A percentile compares a stretch with the other conserved stretches of the same genome.
Conservation (phyloP, 2,113 vertebrate genomes). For the Etia nguti region DNA sequence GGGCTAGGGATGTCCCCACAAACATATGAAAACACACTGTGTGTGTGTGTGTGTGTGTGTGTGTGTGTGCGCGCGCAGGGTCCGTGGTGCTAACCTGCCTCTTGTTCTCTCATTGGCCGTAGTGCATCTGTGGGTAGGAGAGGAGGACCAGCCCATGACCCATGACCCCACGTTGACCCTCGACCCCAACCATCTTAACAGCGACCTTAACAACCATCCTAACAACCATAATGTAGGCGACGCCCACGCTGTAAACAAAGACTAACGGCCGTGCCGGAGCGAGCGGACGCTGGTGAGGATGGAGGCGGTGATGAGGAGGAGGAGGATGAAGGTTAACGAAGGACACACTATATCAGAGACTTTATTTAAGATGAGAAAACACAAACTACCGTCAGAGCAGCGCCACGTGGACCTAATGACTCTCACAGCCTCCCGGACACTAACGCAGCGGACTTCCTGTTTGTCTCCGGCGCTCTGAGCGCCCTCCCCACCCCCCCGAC, state of each 20-base stretch:
- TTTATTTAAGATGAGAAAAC: slow-evolving; percentile 67
- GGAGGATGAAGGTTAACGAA: slow-evolving; percentile 53
- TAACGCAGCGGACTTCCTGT: slow-evolving; percentile 40
- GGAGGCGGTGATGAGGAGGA: slow-evolving; percentile 15
- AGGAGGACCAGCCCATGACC: slow-evolving; percentile 72
- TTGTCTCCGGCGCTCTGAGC: slow-evolving; percentile 53
- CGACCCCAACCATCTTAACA: slow-evolving; percentile 70
- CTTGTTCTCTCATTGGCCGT: slow-evolving; percentile 73
- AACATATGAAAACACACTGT: not conserved
- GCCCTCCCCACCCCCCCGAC: not conserved
- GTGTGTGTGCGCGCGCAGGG: not conserved
- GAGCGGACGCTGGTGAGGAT: slow-evolving; percentile 37
- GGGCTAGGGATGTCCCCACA: not conserved
- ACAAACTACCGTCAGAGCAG: slow-evolving; percentile 49
- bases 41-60: not conserved
- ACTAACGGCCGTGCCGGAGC: slow-evolving; percentile 61
- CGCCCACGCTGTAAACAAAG: slow-evolving; percentile 66
- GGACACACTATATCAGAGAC: slow-evolving; percentile 70
- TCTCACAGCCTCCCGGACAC: slow-evolving; percentile 37
- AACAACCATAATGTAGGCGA: slow-evolving; percentile 73
- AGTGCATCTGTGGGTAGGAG: slow-evolving; percentile 78
- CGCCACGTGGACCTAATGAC: slow-evolving; percentile 51
- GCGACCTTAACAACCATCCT: slow-evolving; percentile 65
- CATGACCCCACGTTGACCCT: slow-evolving; percentile 68
- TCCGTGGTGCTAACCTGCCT: slow-evolving; percentile 71